Evolutionary conservation across 2,113 vertebrate species (phyloP).

Genomic region (Lucifuga dentata): DNA sequence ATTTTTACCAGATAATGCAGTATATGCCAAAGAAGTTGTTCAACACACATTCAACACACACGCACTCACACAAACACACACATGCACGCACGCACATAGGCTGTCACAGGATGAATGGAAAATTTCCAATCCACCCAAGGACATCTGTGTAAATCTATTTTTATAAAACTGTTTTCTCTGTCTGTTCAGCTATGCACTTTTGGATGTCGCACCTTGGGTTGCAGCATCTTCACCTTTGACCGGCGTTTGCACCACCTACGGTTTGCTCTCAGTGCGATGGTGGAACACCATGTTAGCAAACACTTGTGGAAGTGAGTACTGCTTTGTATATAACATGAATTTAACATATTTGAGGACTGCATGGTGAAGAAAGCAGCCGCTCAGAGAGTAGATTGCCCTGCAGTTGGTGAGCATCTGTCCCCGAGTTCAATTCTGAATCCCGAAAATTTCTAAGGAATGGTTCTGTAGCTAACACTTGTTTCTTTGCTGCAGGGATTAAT

Average conservation of each 20-base stretch:
- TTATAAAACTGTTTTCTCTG: constrained; percentile 15
- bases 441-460: neutral
- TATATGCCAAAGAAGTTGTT: too few relatives aligned
- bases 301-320: constrained; percentile 93
- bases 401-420: neutral
- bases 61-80: too few relatives aligned
- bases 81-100: too few relatives aligned
- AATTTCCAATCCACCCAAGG: neutral
- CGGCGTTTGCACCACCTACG: constrained; percentile 91
- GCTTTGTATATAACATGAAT: neutral
- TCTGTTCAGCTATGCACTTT: constrained; percentile 91
- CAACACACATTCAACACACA: too few relatives aligned
- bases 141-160: neutral
- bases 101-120: too few relatives aligned
- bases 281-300: constrained; percentile 91
- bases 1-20: too few relatives aligned
- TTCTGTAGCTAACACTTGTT: neutral
- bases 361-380: neutral
- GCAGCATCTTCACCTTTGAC: constrained; percentile 92
- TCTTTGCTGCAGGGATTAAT: neutral
- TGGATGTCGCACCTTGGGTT: constrained; percentile 91
- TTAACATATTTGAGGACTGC: neutral
- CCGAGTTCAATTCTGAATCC: neutral
- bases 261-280: constrained; percentile 91
- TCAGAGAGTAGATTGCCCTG: neutral